These are phyloP conservation scores for Rhopalosiphum nymphaeae DNA, from an alignment of 2,888 invertebrate species.

Conservation along the genomic window DNA sequence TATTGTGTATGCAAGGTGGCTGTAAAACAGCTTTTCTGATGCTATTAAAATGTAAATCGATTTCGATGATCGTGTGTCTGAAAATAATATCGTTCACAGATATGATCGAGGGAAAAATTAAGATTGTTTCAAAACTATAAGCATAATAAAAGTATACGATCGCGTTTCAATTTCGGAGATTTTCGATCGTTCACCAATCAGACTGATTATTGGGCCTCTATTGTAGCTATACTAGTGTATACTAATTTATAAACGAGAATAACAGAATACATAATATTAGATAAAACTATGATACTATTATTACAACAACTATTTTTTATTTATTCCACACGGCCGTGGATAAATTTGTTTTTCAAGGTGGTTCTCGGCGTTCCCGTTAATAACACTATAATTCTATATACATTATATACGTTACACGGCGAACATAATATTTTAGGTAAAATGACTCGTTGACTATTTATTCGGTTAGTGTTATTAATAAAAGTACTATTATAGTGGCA, in stretches of 20 bases:
- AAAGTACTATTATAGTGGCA: background rate
- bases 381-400: background rate
- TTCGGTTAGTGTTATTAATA: background rate
- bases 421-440: background rate
- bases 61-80: background rate
- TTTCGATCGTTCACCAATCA: background rate
- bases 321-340: background rate
- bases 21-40: constrained; percentile 30
- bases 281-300: background rate
- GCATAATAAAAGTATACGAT: background rate
- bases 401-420: background rate
- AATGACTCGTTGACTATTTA: background rate
- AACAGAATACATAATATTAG: background rate
- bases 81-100: constrained; percentile 21
- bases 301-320: no score
- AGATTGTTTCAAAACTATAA: background rate
- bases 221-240: background rate
- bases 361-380: background rate
- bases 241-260: background rate
- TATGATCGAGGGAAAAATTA: background rate
- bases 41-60: constrained; percentile 39
- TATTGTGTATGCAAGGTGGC: background rate
- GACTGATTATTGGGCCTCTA: background rate
- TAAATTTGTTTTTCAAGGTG: background rate
- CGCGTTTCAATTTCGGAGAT: background rate